Evolutionary conservation across 2,888 invertebrate species (phyloP).

Genomic region (Orthonevra nobilis): DNA sequence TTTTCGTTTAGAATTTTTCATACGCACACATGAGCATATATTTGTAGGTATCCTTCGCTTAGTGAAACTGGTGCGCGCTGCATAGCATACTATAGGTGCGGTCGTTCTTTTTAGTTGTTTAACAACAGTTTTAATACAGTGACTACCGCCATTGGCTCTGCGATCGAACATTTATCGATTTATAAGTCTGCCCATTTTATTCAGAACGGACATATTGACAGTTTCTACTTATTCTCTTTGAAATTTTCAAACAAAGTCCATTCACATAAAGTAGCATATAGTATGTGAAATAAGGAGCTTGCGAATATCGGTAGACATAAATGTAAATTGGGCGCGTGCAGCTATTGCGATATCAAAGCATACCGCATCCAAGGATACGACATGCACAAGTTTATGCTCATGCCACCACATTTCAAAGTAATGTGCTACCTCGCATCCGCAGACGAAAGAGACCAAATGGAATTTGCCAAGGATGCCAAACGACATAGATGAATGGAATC

Average conservation of each 20-base stretch:
- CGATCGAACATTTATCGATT: conserved; percentile 73
- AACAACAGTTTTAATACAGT: conserved; percentile 70
- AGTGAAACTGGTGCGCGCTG: conserved; percentile 40
- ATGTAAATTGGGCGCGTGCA: conserved; percentile 81
- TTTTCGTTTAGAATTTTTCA: conserved; percentile 8
- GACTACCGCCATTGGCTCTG: conserved; percentile 68
- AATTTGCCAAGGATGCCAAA: conserved; percentile 16
- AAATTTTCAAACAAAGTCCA: conserved; percentile 66
- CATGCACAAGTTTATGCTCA: conserved; percentile 68
- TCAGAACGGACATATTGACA: conserved; percentile 75
- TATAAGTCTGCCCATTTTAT: conserved; percentile 75
- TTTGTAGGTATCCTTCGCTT: conserved; percentile 2
- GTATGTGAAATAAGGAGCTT: conserved; percentile 70
- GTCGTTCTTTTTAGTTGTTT: conserved; percentile 62
- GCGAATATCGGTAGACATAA: conserved; percentile 79
- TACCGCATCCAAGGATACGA: conserved; percentile 73
- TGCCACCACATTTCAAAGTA: conserved; percentile 69
- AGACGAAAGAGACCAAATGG: conserved; percentile 20
- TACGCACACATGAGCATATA: not conserved
- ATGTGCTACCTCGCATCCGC: conserved; percentile 64
- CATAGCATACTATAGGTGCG: conserved; percentile 28
- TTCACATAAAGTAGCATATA: conserved; percentile 70
- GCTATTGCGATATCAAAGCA: conserved; percentile 80
- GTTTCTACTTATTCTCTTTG: conserved; percentile 73
- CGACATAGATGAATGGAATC: conserved; percentile 26